Evolutionary conservation across 2,113 vertebrate species (phyloP), one percentile per base, ranked within the genome.

Genomic region (Mustela nigripes): DNA sequence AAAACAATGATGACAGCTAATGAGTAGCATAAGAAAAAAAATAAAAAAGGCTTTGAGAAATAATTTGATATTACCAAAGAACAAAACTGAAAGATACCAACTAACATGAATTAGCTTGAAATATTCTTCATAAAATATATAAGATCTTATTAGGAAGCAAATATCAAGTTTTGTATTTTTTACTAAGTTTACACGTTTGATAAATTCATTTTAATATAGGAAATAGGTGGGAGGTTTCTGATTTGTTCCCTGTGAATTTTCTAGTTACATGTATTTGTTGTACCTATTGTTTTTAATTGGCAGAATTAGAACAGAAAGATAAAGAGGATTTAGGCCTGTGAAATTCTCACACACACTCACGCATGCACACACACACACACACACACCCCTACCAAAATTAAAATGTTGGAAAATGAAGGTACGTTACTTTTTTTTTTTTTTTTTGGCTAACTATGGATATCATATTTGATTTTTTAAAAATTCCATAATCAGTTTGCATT

Each of bases 251-350:
- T 88, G 12, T 65, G 33, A 21, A 28, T 80, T 86, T 74, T 91
- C 36, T 69, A 79, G 3, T 67, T 91, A 92, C 5, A 24, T 82
- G 50, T 74, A 71, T 50, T 92, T 56, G 7, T 45, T 73, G 28
- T 92, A 12, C 0, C 1, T 28, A 16, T 92, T 89, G 67, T 28
- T 96, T 93, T 45, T n/a, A 83, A 93, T 81, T 95, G 73, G 76
- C 16, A 96, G 22, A 88, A 48, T 58, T 86, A 36, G 26, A 97
- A 91, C 4, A 89, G n/a, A 9, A 97, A 42, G 10, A 85, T 97
- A 97, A 56, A 85, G 22, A 39, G 53, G n/a, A 94, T 18, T 73
- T 97, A 5, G 1, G 0, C 36, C 36, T 87, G 0, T 86, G 50
- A 65, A 97, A 79, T 56, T 56, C 53, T 56, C 53, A 91, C 10